Conservation (phyloP, 2,888 invertebrate genomes). For the Drosophila demipolita region DNA sequence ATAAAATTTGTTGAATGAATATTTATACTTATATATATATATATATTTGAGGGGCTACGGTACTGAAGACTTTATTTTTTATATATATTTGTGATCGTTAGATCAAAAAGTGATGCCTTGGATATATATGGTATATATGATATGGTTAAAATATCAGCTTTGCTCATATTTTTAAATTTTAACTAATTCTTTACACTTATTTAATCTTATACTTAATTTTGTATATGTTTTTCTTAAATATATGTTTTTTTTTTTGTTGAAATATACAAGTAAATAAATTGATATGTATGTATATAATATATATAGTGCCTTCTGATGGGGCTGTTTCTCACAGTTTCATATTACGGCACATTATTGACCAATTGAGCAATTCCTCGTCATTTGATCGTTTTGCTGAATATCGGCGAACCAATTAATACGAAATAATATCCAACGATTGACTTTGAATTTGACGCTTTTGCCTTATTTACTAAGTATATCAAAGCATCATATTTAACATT, state of each 20-base stretch:
- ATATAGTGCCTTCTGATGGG: too few relatives aligned
- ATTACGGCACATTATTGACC: not conserved
- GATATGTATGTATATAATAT: not conserved
- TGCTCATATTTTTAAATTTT: not conserved
- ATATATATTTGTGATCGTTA: not conserved
- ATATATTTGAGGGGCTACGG: not conserved
- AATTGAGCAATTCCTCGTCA: not conserved
- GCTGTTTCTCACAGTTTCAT: constrained; percentile 3
- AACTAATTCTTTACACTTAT: not conserved
- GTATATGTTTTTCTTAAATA: too few relatives aligned
- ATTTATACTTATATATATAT: not conserved
- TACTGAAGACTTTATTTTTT: not conserved
- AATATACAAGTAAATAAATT: not conserved
- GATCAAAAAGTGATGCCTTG: not conserved
- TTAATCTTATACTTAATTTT: not conserved
- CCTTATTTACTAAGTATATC: not conserved
- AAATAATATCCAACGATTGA: not conserved
- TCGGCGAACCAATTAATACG: not conserved
- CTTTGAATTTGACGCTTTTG: not conserved
- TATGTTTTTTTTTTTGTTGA: not conserved
- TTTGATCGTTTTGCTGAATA: constrained; percentile 1
- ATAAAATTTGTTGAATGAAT: not conserved
- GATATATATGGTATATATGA: not conserved
- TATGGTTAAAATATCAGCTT: not conserved
- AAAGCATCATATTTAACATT: not conserved